Evolutionary conservation across 2,797 vertebrate species (phyloP).

Genomic region (Xerus rutilus): DNA sequence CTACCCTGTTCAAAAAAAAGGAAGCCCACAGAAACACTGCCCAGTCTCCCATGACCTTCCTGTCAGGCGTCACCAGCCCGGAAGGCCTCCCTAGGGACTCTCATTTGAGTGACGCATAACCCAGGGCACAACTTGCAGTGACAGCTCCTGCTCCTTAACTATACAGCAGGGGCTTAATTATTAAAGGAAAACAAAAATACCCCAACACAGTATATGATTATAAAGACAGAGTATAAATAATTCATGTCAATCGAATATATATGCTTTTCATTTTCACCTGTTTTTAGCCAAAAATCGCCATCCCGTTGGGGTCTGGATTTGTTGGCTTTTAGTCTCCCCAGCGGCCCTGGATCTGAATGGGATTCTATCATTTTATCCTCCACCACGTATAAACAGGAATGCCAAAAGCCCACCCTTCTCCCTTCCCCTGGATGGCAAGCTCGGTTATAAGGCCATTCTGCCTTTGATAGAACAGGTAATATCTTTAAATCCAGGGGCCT

Average conservation of each 20-base stretch:
- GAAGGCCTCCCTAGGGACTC: slow-evolving; percentile 80
- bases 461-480: neutral
- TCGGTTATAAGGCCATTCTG: neutral
- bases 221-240: slow-evolving; percentile 90
- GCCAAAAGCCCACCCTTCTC: slow-evolving; percentile 77
- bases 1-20: slow-evolving; percentile 80
- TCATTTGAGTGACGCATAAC: slow-evolving; percentile 67
- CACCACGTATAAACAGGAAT: slow-evolving; percentile 85
- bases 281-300: slow-evolving; percentile 85
- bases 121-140: slow-evolving; percentile 85
- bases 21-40: slow-evolving; percentile 70
- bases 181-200: slow-evolving; percentile 80
- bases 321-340: slow-evolving; percentile 86
- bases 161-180: slow-evolving; percentile 84
- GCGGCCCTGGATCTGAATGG: slow-evolving; percentile 86
- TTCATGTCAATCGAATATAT: slow-evolving; percentile 84
- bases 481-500: neutral
- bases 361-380: slow-evolving; percentile 82
- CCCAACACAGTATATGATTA: slow-evolving; percentile 86
- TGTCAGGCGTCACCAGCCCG: slow-evolving; percentile 82
- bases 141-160: slow-evolving; percentile 81
- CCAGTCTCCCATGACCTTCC: slow-evolving; percentile 74
- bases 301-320: slow-evolving; percentile 84
- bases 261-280: slow-evolving; percentile 71
- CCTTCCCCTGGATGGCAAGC: slow-evolving; percentile 83